Percentiles rank a stretch among this genome's conserved stretches.
Conservation (phyloP, 2,113 vertebrate genomes). For the Apaloderma vittatum region DNA sequence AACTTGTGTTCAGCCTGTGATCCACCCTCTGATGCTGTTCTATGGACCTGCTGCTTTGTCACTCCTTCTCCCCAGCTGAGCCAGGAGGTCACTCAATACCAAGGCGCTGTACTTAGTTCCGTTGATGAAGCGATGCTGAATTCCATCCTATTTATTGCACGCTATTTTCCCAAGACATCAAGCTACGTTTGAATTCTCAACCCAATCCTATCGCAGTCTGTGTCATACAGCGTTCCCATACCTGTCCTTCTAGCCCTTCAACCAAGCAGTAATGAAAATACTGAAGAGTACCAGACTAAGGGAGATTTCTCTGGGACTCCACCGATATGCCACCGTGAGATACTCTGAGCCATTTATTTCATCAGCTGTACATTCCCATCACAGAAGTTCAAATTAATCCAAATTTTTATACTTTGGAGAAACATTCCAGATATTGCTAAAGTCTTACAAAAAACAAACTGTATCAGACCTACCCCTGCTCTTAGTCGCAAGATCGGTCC, state of each 20-base stretch:
- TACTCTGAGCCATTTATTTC: neutral
- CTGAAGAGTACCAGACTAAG: neutral
- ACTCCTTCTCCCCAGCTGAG: neutral
- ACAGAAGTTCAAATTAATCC: neutral
- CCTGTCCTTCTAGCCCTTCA: neutral
- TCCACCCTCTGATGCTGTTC: neutral
- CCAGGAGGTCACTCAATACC: neutral
- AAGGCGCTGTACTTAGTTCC: neutral
- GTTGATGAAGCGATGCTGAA: neutral
- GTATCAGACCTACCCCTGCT: neutral
- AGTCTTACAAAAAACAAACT: neutral
- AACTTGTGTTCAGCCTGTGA: neutral
- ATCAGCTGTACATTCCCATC: neutral
- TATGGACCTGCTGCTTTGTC: neutral
- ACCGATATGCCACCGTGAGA: neutral
- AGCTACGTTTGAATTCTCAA: neutral
- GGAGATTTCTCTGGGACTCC: neutral
- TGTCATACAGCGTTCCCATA: neutral
- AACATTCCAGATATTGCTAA: neutral
- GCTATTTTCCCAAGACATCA: neutral
- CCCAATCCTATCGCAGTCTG: neutral
- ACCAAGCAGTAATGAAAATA: neutral
- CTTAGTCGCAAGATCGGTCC: neutral
- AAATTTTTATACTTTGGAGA: neutral
- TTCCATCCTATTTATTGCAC: neutral